Evolutionary conservation across 2,797 vertebrate genomes (phyloP).

Genomic region (Chaunax sp.): DNA sequence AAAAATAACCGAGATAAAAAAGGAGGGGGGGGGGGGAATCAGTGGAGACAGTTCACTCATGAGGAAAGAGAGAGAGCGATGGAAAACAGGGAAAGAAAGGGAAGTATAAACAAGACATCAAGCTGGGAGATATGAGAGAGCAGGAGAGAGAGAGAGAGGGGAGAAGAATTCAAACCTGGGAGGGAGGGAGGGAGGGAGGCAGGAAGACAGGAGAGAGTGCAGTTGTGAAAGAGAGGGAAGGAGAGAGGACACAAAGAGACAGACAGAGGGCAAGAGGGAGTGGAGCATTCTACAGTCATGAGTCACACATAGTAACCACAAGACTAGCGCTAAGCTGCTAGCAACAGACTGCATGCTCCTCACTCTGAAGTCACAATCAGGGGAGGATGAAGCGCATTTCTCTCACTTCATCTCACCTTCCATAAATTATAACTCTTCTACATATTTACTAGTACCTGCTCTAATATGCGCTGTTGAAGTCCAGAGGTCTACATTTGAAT

Average conservation of each 20-base stretch:
- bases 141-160: neutral
- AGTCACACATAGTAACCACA: slow-evolving; percentile 73
- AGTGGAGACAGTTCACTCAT: neutral
- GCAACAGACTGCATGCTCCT: slow-evolving; percentile 40
- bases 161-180: slow-evolving; percentile 4
- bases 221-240: slow-evolving; percentile 44
- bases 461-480: neutral
- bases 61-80: neutral
- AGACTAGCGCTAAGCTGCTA: slow-evolving; percentile 35
- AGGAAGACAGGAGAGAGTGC: slow-evolving; percentile 24
- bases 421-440: neutral
- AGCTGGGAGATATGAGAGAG: slow-evolving; percentile 3
- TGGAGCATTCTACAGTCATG: slow-evolving; percentile 72
- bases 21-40: neutral
- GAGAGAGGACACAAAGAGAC: slow-evolving; percentile 40
- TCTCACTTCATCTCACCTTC: neutral
- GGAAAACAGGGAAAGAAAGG: neutral
- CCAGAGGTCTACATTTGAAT: neutral
- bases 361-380: neutral
- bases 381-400: slow-evolving; percentile 1
- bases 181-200: slow-evolving; percentile 11
- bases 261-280: slow-evolving; percentile 53
- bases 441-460: neutral
- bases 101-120: slow-evolving; percentile 5
- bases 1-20: slow-evolving; percentile 2